Evolutionary conservation across 2,797 vertebrate genomes (phyloP).

Genomic region (Erpetoichthys calabaricus): DNA sequence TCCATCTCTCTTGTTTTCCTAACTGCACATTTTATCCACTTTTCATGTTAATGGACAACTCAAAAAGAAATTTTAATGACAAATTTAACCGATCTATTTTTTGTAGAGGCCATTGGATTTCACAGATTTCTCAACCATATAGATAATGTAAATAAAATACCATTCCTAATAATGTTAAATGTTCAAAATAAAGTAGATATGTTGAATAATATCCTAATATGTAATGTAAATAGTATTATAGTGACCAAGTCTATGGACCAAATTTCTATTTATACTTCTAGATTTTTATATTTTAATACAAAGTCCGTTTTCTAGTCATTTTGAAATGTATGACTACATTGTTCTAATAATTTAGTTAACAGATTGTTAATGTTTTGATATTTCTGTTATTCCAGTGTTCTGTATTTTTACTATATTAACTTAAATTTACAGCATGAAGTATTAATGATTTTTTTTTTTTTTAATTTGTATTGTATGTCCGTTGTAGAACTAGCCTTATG

Average conservation of each 20-base stretch:
- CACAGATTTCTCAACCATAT: slow-evolving; percentile 55
- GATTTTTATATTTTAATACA: slow-evolving; percentile 93
- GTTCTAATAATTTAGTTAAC: slow-evolving; percentile 57
- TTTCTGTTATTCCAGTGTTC: slow-evolving; percentile 44
- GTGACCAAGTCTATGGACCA: slow-evolving; percentile 74
- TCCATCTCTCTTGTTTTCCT: slow-evolving; percentile 22
- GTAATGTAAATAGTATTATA: slow-evolving; percentile 85
- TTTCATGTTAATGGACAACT: slow-evolving; percentile 35
- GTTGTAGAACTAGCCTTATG: slow-evolving; percentile 29
- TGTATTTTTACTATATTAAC: slow-evolving; percentile 53
- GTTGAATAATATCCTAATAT: slow-evolving; percentile 61
- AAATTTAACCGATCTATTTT: slow-evolving; percentile 52
- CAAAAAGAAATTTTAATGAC: slow-evolving; percentile 39
- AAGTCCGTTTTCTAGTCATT: slow-evolving; percentile 77
- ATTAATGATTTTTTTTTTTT: slow-evolving; percentile 62
- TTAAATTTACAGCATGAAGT: slow-evolving; percentile 62
- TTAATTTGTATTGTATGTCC: slow-evolving; percentile 28
- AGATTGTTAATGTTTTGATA: slow-evolving; percentile 55
- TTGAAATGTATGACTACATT: slow-evolving; percentile 50
- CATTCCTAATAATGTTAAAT: slow-evolving; percentile 38
- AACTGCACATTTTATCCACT: slow-evolving; percentile 28
- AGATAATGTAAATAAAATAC: slow-evolving; percentile 63
- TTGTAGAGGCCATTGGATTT: slow-evolving; percentile 57
- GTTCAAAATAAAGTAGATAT: slow-evolving; percentile 46
- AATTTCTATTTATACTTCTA: slow-evolving; percentile 99